Conservation (phyloP, 2,888 invertebrate genomes). For the Euzetes globulus region DNA sequence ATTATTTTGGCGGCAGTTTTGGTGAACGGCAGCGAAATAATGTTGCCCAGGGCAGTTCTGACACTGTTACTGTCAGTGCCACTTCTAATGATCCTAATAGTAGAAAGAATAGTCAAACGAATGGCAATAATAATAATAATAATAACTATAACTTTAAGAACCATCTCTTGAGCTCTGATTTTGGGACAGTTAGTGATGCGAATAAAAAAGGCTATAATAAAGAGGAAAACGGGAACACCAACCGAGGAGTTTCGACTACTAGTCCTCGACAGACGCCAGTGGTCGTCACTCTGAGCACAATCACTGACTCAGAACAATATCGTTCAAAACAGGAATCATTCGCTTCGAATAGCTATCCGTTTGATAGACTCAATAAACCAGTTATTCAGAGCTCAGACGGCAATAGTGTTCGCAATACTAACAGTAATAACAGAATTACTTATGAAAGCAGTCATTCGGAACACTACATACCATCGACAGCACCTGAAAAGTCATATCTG, state of each 20-base stretch:
- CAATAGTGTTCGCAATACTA: not conserved
- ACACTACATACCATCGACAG: not conserved
- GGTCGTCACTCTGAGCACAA: not conserved
- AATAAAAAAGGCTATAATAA: conserved; percentile 21
- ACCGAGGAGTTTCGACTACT: not conserved
- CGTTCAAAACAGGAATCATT: conserved; percentile 11
- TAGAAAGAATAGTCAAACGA: conserved; percentile 6
- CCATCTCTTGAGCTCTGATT: not conserved
- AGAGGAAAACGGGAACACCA: conserved; percentile 6
- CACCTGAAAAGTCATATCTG: conserved; percentile 4
- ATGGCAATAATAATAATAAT: conserved; percentile 4
- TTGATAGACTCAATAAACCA: not conserved
- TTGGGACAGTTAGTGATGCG: conserved; percentile 26
- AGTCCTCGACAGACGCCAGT: not conserved
- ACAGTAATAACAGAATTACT: not conserved
- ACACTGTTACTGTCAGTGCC: not conserved
- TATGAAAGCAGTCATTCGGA: conserved; percentile 11
- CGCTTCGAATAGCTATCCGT: not conserved
- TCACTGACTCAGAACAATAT: not conserved
- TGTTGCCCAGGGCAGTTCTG: not conserved
- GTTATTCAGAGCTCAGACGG: not conserved
- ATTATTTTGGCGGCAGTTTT: conserved; percentile 24
- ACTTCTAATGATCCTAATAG: not conserved
- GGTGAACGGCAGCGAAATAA: conserved; percentile 18
- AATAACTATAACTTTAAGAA: not conserved